A percentile compares a stretch with the other conserved stretches of the same genome.
Conservation (phyloP, 2,113 vertebrate species). For the Hippocampus mohnikei region DNA sequence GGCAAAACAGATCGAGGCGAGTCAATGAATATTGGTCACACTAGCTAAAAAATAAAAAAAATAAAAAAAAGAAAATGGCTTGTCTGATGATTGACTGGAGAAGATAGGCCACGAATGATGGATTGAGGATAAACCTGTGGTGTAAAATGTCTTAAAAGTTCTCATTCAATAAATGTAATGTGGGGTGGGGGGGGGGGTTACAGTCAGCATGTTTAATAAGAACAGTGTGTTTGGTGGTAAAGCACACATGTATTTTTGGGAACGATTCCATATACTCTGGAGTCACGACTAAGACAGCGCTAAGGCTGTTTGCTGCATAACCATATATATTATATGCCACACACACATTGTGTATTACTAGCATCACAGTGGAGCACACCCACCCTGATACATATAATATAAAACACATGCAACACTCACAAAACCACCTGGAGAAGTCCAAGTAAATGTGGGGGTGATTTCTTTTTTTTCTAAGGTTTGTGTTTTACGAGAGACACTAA, state of each 20-base stretch:
- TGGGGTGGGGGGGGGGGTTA: not conserved
- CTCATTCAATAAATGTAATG: slow-evolving; percentile 2
- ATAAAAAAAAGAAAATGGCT: not conserved
- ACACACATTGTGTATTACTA: slow-evolving; percentile 51
- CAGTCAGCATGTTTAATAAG: slow-evolving; percentile 1
- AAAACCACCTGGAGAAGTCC: slow-evolving; percentile 39
- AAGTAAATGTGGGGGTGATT: slow-evolving; percentile 19
- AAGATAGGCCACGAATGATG: not conserved
- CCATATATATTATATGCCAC: slow-evolving; percentile 16
- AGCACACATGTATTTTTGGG: slow-evolving; percentile 42
- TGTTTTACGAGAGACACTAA: slow-evolving; percentile 32
- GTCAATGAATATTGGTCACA: not conserved
- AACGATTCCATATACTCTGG: slow-evolving; percentile 34
- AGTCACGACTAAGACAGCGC: slow-evolving; percentile 41
- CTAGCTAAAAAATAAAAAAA: not conserved
- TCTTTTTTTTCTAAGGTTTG: slow-evolving; percentile 9
- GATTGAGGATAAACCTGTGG: not conserved
- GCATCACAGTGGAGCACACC: slow-evolving; percentile 13
- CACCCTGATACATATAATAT: slow-evolving; percentile 21
- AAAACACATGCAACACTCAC: slow-evolving; percentile 35
- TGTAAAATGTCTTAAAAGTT: slow-evolving; percentile 3
- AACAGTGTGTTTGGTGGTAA: slow-evolving; percentile 16
- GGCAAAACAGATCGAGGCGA: not conserved
- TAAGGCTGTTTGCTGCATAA: slow-evolving; percentile 34
- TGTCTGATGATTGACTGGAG: not conserved